A percentile compares a stretch with the other conserved stretches of the same genome.
phyloP scores from a whole-genome alignment of 2,797 vertebrate species.

The Crocidura indochinensis region DNA sequence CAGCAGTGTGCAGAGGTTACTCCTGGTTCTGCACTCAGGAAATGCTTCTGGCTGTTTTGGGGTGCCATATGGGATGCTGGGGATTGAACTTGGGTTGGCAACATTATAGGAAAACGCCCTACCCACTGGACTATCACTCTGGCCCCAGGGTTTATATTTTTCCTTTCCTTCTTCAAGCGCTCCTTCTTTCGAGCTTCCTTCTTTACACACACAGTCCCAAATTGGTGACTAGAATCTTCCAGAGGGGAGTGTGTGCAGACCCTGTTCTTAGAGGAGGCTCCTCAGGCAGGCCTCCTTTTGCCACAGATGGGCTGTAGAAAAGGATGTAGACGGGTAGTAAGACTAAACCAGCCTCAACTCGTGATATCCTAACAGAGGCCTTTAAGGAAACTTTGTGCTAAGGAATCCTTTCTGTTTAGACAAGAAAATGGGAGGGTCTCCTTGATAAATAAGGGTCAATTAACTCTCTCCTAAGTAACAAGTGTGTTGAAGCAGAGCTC shows the following conservation, averaged over 20 bases:
- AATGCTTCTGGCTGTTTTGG: too few relatives aligned
- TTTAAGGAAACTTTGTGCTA: not conserved
- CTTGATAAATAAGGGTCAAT: not conserved
- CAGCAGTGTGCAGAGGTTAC: too few relatives aligned
- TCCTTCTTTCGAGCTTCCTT: not conserved
- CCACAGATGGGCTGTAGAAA: not conserved
- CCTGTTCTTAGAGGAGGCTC: not conserved
- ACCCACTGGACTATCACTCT: too few relatives aligned
- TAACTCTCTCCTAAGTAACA: slow-evolving; percentile 38
- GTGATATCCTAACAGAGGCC: not conserved
- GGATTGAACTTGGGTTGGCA: too few relatives aligned
- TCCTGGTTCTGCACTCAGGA: too few relatives aligned
- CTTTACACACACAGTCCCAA: not conserved
- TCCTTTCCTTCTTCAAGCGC: not conserved
- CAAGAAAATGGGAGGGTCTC: not conserved
- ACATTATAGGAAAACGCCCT: too few relatives aligned
- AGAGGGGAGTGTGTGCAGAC: slow-evolving; percentile 2
- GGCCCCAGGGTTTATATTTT: not conserved
- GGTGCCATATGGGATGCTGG: too few relatives aligned
- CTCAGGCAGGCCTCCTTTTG: not conserved
- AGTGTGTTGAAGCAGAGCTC: not conserved
- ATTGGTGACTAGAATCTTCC: not conserved
- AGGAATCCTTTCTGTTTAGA: slow-evolving; percentile 20
- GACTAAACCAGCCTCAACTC: not conserved
- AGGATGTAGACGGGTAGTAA: not conserved